Percentiles rank a stretch among this genome's conserved stretches.
phyloP scores from a whole-genome alignment of 2,888 invertebrate genomes.

The Elaeidobius kamerunicus region DNA sequence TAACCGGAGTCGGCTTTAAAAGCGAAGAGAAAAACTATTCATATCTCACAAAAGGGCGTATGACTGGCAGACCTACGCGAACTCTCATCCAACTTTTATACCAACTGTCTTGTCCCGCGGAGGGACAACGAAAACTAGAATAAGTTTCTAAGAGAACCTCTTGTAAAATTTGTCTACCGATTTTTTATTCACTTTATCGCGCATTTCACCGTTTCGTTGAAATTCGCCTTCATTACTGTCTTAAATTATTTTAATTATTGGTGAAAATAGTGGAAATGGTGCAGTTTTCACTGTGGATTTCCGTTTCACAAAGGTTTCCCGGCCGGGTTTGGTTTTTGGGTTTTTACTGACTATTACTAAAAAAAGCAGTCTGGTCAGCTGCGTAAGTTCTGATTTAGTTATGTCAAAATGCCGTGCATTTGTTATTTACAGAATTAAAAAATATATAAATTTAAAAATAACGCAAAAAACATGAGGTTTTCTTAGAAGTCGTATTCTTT shows the following conservation, averaged over 20 bases:
- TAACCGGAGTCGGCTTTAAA: constrained; percentile 56
- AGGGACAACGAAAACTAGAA: constrained; percentile 41
- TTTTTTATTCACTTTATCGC: constrained; percentile 9
- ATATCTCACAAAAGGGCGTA: constrained; percentile 54
- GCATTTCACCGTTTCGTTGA: constrained; percentile 17
- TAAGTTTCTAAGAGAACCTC: constrained; percentile 19
- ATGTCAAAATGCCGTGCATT: constrained; percentile 12
- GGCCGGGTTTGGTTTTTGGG: constrained; percentile 25
- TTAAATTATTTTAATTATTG: constrained; percentile 18
- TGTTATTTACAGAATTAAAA: constrained; percentile 8
- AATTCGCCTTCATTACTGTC: constrained; percentile 14
- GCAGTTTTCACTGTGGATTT: constrained; percentile 16
- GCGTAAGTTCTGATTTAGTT: constrained; percentile 15
- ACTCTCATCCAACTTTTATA: constrained; percentile 52
- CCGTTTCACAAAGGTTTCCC: constrained; percentile 14
- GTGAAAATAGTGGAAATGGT: constrained; percentile 11
- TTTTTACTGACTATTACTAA: constrained; percentile 23
- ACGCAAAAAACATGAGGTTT: constrained; percentile 13
- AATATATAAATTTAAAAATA: constrained; percentile 6
- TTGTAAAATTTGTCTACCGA: constrained; percentile 2
- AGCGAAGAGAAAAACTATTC: constrained; percentile 53
- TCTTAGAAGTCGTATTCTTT: constrained; percentile 8
- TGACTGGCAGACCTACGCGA: constrained; percentile 54
- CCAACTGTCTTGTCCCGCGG: constrained; percentile 47
- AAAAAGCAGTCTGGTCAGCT: constrained; percentile 26